These are phyloP conservation scores for Chelonus insularis DNA, from an alignment of 1,140 invertebrate genomes.

Conservation along the genomic window DNA sequence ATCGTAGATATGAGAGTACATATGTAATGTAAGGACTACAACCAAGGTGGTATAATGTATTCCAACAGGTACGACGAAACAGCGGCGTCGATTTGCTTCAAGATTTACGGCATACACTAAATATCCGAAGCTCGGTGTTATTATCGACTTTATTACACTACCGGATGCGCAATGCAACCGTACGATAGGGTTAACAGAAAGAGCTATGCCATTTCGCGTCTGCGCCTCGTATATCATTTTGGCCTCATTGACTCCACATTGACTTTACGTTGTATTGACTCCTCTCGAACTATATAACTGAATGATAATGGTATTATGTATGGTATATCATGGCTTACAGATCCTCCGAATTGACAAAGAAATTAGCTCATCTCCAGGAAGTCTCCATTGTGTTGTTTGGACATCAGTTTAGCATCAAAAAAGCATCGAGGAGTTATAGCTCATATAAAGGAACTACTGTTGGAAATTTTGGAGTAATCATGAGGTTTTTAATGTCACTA, in stretches of 20 bases:
- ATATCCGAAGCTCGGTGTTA: constrained; percentile 52
- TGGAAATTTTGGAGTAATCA: too few relatives aligned
- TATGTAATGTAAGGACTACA: constrained; percentile 11
- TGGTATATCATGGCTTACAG: too few relatives aligned
- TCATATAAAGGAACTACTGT: too few relatives aligned
- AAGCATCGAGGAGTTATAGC: too few relatives aligned
- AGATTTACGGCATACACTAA: constrained; percentile 56
- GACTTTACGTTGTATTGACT: constrained; percentile 5
- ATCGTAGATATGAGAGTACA: constrained; percentile 22
- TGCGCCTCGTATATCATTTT: constrained; percentile 49
- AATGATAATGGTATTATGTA: too few relatives aligned
- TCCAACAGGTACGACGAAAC: constrained; percentile 40
- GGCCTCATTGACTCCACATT: constrained; percentile 47
- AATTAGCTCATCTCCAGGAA: too few relatives aligned
- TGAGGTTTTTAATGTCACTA: too few relatives aligned
- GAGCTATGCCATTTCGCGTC: constrained; percentile 47
- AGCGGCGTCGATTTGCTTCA: constrained; percentile 49
- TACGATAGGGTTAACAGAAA: constrained; percentile 52
- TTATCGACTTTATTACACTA: constrained; percentile 54
- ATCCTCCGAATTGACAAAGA: too few relatives aligned
- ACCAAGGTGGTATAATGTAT: constrained; percentile 37
- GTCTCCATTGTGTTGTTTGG: too few relatives aligned
- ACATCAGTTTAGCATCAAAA: too few relatives aligned
- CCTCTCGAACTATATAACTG: not conserved
- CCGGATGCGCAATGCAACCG: constrained; percentile 38